phyloP scores from a whole-genome alignment of 2,113 vertebrate genomes.

The Pristiophorus japonicus region DNA sequence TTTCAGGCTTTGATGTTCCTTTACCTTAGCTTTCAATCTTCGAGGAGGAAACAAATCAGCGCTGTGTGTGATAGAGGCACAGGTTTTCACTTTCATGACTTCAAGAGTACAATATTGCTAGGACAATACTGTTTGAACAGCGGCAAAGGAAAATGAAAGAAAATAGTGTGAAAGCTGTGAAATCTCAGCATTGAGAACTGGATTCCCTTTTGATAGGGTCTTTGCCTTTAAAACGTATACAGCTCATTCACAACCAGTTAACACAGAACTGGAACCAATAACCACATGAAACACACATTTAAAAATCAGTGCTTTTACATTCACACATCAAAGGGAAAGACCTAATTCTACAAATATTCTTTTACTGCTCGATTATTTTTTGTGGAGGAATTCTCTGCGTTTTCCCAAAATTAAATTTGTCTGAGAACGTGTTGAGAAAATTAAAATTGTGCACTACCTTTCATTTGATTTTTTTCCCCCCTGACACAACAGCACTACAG shows the following conservation, averaged over 20 bases:
- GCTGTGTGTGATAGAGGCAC: neutral
- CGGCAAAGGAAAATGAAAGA: neutral
- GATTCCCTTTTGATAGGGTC: neutral
- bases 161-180: neutral
- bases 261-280: constrained; percentile 15
- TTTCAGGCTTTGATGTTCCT: neutral
- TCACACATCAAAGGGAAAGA: neutral
- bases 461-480: neutral
- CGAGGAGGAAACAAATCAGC: neutral
- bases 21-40: neutral
- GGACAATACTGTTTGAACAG: neutral
- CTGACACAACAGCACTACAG: neutral
- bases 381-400: neutral
- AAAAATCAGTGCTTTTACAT: neutral
- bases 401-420: neutral
- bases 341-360: neutral
- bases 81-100: neutral
- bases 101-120: neutral
- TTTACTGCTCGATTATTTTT: neutral
- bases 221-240: neutral
- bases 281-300: neutral
- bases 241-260: constrained; percentile 28
- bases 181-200: neutral
- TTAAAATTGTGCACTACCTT: neutral
- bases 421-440: neutral